phyloP scores from a whole-genome alignment of 2,113 vertebrate genomes.

The Carollia perspicillata region DNA sequence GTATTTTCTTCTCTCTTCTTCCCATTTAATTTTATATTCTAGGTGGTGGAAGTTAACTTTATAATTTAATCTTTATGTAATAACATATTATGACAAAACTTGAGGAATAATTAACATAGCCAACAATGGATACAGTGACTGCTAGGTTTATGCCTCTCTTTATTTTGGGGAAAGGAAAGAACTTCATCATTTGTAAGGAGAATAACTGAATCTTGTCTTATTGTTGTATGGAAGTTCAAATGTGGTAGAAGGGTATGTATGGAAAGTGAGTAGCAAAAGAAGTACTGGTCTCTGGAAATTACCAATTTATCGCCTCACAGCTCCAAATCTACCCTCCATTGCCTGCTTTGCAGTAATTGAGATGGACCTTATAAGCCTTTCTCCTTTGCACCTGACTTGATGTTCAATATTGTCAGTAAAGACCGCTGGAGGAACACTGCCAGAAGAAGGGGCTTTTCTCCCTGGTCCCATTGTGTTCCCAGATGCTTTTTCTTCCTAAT shows the following conservation, averaged over 20 bases:
- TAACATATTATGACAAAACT: background rate
- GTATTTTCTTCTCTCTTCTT: background rate
- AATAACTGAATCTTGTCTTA: background rate
- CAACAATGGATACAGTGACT: background rate
- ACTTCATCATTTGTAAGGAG: background rate
- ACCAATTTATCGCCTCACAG: background rate
- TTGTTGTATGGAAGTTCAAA: background rate
- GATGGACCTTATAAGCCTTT: background rate
- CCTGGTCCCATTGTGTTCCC: background rate
- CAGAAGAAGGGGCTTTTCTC: background rate
- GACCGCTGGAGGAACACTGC: background rate
- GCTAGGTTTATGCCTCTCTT: background rate
- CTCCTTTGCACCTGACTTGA: background rate
- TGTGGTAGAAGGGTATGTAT: background rate
- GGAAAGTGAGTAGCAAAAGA: background rate
- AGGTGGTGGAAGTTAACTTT: background rate
- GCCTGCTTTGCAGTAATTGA: background rate
- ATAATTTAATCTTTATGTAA: background rate
- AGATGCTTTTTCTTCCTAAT: background rate
- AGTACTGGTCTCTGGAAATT: background rate
- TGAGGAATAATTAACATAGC: background rate
- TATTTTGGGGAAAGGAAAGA: background rate
- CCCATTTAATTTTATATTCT: background rate
- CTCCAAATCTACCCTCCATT: background rate
- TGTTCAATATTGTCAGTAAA: background rate